These are phyloP conservation scores for Sigmodon hispidus DNA, from an alignment of 2,113 vertebrate genomes.

Conservation along the genomic window DNA sequence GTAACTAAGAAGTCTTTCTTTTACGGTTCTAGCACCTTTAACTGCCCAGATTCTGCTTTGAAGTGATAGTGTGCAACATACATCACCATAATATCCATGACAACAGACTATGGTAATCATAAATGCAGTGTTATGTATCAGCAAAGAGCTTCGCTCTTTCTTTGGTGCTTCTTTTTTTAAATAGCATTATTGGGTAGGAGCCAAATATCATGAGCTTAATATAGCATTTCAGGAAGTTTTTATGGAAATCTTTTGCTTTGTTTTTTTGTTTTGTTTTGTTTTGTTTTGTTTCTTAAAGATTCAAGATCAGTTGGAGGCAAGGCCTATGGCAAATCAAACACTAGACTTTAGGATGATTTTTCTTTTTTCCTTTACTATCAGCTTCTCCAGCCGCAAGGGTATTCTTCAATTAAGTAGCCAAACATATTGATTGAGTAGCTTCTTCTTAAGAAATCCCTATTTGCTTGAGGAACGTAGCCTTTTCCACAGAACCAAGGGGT, in stretches of 20 bases:
- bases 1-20: neutral
- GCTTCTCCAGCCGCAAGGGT: neutral
- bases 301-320: neutral
- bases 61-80: neutral
- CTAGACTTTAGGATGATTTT: neutral
- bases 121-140: neutral
- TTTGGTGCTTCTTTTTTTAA: neutral
- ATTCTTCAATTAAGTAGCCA: neutral
- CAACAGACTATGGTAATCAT: conserved; percentile 47
- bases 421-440: neutral
- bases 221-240: conserved; percentile 1
- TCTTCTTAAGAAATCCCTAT: neutral
- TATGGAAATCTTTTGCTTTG: neutral
- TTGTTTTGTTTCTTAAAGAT: neutral
- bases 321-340: neutral
- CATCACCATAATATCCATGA: neutral
- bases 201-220: conserved; percentile 1
- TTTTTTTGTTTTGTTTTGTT: no score
- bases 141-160: neutral
- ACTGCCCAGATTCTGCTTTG: conserved; percentile 12
- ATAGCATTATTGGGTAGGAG: neutral
- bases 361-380: neutral
- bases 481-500: neutral
- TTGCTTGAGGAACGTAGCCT: neutral
- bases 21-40: neutral